Conservation (phyloP, 2,797 vertebrate species). For the Perodicticus potto region DNA sequence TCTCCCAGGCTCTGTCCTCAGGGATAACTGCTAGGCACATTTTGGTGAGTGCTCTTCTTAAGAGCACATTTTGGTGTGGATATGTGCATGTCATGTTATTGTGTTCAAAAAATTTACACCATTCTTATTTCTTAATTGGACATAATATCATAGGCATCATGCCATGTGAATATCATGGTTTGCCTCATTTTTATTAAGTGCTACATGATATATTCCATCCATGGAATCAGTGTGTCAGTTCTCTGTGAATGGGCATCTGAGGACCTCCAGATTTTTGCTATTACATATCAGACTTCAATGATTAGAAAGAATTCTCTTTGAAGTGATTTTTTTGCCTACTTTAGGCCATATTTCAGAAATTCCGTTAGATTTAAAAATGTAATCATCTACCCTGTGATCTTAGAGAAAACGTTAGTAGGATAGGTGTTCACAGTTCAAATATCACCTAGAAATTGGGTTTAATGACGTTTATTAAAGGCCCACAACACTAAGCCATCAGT, state of each 20-base stretch:
- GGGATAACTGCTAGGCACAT: not conserved
- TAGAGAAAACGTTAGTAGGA: not conserved
- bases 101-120: not conserved
- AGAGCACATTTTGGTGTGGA: too few species aligned
- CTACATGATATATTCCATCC: not conserved
- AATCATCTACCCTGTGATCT: not conserved
- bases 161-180: not conserved
- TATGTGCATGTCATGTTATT: not conserved
- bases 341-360: not conserved
- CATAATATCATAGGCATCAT: not conserved
- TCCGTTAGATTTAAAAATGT: not conserved
- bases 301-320: not conserved
- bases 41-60: not conserved
- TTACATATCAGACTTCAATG: not conserved
- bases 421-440: not conserved
- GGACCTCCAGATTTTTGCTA: not conserved
- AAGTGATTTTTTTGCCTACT: not conserved
- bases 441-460: not conserved
- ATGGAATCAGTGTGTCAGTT: not conserved
- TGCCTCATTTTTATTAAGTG: not conserved
- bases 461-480: not conserved
- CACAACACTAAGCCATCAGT: not conserved
- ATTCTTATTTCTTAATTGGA: not conserved
- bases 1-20: not conserved
- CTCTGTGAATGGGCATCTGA: not conserved